These are phyloP conservation scores for Scolanthus callimorphus DNA, from an alignment of 92 coral and sea anemone genomes.

Conservation along the genomic window DNA sequence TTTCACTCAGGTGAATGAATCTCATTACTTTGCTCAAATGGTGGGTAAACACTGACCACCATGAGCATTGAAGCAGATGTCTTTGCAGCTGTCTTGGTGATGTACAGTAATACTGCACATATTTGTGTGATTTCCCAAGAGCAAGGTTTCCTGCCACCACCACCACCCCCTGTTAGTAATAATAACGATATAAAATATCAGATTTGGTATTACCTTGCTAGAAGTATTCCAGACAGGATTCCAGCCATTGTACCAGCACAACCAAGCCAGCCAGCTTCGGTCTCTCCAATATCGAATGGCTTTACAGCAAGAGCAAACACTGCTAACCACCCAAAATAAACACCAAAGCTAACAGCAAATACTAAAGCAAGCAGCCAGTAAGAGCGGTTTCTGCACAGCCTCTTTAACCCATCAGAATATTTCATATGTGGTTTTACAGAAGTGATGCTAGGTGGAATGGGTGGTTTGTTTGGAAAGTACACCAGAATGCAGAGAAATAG, in stretches of 20 bases:
- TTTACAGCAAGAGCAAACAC: slow-evolving; percentile 61
- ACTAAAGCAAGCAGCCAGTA: slow-evolving; percentile 54
- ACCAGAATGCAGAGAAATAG: slow-evolving; percentile 47
- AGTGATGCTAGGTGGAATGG: slow-evolving; percentile 65
- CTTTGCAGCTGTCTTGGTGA: no score
- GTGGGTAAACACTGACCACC: no score
- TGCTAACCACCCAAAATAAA: slow-evolving; percentile 62
- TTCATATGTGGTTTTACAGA: background rate
- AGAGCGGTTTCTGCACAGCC: slow-evolving; percentile 31
- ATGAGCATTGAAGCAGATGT: no score
- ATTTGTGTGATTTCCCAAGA: no score
- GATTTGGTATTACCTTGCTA: slow-evolving; percentile 61
- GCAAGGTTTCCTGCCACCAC: no score
- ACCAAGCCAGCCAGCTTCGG: slow-evolving; percentile 77
- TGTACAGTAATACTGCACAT: no score
- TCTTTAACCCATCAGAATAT: background rate
- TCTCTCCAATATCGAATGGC: slow-evolving; percentile 48
- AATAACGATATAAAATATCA: no score
- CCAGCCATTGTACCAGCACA: slow-evolving; percentile 58
- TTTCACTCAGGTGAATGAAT: no score
- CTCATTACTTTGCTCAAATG: no score
- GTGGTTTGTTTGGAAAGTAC: slow-evolving; percentile 79
- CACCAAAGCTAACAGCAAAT: slow-evolving; percentile 67
- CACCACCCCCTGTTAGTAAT: no score
- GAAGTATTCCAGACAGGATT: slow-evolving; percentile 51